These are phyloP conservation scores for Rhyacophila brunnea DNA, from an alignment of 1,140 invertebrate species.

Conservation along the genomic window DNA sequence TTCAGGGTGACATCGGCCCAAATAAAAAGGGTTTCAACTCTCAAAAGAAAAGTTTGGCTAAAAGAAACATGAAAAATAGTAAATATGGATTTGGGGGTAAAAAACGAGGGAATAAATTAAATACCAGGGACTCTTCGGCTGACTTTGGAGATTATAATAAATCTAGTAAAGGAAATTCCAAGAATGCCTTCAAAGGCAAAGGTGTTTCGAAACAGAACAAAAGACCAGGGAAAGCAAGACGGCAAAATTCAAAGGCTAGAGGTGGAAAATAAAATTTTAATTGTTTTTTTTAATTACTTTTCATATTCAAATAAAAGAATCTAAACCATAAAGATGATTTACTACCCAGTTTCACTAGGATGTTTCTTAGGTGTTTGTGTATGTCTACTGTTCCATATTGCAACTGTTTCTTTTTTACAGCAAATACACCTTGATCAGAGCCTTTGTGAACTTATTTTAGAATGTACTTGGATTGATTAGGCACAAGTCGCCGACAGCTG, in stretches of 20 bases:
- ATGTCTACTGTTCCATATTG: no score
- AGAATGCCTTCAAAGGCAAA: constrained; percentile 38
- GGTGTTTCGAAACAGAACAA: constrained; percentile 45
- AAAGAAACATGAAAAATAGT: constrained; percentile 71
- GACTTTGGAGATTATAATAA: constrained; percentile 63
- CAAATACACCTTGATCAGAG: no score
- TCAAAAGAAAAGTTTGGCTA: constrained; percentile 56
- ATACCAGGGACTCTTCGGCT: constrained; percentile 77
- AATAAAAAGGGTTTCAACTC: constrained; percentile 49
- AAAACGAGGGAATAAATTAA: constrained; percentile 86
- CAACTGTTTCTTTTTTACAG: no score
- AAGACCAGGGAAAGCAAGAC: constrained; percentile 62
- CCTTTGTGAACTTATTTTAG: no score
- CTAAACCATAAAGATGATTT: no score
- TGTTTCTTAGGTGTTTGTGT: no score
- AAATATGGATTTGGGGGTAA: constrained; percentile 96
- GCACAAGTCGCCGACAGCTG: no score
- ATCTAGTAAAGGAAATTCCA: constrained; percentile 50
- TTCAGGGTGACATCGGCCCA: constrained; percentile 53
- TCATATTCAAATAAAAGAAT: no score
- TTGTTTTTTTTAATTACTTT: no score
- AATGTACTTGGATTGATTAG: no score
- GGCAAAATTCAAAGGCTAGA: constrained; percentile 58
- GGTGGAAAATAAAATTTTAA: constrained; percentile 27
- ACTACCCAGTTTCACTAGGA: no score